phyloP scores from a whole-genome alignment of 2,113 vertebrate species.

The Apteryx mantelli region DNA sequence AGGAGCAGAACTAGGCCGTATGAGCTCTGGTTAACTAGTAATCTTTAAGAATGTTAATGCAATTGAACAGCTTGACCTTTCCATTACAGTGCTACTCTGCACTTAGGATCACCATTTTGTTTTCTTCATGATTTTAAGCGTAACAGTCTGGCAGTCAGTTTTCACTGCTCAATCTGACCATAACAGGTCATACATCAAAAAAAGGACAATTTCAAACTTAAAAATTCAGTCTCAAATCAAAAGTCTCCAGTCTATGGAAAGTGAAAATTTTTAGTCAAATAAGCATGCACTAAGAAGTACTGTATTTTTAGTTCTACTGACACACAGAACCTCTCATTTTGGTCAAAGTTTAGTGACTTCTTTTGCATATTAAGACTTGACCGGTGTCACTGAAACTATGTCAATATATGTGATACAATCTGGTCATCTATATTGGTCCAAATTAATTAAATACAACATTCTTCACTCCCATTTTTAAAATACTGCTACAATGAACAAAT shows the following conservation, averaged over 20 bases:
- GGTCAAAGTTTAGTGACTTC: background rate
- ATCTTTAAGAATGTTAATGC: constrained; percentile 67
- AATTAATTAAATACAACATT: background rate
- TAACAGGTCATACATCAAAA: background rate
- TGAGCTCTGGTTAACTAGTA: constrained; percentile 29
- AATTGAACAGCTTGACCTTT: constrained; percentile 45
- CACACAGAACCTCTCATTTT: background rate
- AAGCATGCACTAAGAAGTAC: background rate
- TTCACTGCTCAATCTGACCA: background rate
- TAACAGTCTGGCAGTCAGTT: background rate
- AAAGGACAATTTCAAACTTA: background rate
- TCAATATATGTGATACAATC: background rate
- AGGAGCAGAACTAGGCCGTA: constrained; percentile 36
- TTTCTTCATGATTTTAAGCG: background rate
- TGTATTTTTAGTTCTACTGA: background rate
- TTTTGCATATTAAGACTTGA: background rate
- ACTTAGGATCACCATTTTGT: background rate
- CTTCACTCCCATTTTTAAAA: background rate
- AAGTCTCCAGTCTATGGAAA: background rate
- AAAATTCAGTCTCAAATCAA: background rate
- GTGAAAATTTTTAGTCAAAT: background rate
- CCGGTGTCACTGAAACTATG: background rate
- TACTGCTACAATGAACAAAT: background rate
- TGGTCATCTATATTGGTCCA: background rate
- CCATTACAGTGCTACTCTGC: background rate